Evolutionary conservation across 2,113 vertebrate species (phyloP), one percentile per base, ranked within the genome.

Genomic region (Telmatochromis sp.): DNA sequence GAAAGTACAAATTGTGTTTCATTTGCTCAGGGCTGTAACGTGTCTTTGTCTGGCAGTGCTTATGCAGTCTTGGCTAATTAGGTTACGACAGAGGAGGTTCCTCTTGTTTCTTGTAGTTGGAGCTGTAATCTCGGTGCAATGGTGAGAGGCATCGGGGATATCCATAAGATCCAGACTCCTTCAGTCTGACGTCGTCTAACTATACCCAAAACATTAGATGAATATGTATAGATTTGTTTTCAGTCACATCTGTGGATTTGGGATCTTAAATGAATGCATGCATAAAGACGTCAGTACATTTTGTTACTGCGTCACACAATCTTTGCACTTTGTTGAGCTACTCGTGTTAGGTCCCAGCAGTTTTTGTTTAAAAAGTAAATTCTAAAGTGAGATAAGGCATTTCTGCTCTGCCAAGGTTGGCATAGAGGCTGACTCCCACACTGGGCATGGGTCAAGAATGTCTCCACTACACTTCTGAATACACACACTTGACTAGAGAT

Each of bases 321-420:
- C 37, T 84, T 85, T 91, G 54, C 82, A n/a, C 21, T 60, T 10
- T 2, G n/a, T 57, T 86, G 40, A 83, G 65, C 54, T 37, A 17
- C 81, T 26, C 12, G 23, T 17, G n/a, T 21, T 42, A 23, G 19
- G 47, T 54, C 31, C 28, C 80, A 49, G 40, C 42, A 57, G 35
- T 86, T 93, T 68, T 84, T 87, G 70, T 82, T 63, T 85, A 84
- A 60, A 90, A 89, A 88, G 82, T 88, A 82, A 95, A 95, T 85
- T 90, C 17, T 73, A 80, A 82, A 3, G 26, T 68, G 37, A 79
- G 93, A 94, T 93, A 90, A 93, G 81, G 60, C 89, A 17, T 88
- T 89, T 92, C 68, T 88, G 79, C 73, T 84, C 28, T 70, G 53
- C 86, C 89, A 87, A 91, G 86, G 89, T 81, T 26, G 14, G 6